Evolutionary conservation across 2,113 vertebrate species (phyloP).

Genomic region (Neolamprologus toae): DNA sequence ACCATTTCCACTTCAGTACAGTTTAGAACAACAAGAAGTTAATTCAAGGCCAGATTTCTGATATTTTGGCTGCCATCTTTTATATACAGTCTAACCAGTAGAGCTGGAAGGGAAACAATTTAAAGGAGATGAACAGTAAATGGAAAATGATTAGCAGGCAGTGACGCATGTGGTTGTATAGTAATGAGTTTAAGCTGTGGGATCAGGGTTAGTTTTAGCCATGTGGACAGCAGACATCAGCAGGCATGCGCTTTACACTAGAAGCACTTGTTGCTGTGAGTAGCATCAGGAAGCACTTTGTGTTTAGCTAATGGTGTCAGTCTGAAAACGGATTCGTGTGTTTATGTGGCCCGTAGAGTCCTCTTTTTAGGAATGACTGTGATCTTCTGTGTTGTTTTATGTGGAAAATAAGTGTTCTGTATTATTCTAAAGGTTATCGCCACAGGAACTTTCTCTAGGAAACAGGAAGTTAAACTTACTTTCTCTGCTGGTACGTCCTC

Average conservation of each 20-base stretch:
- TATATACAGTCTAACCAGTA: neutral
- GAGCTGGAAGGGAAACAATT: neutral
- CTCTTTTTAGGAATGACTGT: neutral
- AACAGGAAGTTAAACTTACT: neutral
- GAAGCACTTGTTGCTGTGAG: neutral
- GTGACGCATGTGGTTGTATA: neutral
- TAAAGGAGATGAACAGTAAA: neutral
- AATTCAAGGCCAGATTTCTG: neutral
- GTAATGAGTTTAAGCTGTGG: neutral
- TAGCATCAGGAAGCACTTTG: neutral
- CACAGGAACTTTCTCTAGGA: neutral
- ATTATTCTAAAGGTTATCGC: neutral
- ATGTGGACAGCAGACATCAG: neutral
- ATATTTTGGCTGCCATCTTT: neutral
- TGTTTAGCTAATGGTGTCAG: neutral
- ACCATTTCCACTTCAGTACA: neutral
- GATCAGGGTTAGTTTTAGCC: neutral
- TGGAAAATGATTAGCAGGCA: neutral
- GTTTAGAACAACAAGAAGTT: neutral
- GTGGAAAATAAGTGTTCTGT: neutral
- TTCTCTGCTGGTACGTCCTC: neutral
- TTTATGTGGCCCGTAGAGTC: neutral
- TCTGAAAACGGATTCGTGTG: neutral
- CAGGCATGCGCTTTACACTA: rapidly evolving
- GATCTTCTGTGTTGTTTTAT: neutral